phyloP scores from a whole-genome alignment of 2,113 vertebrate species.

The Hippocampus abdominalis region DNA sequence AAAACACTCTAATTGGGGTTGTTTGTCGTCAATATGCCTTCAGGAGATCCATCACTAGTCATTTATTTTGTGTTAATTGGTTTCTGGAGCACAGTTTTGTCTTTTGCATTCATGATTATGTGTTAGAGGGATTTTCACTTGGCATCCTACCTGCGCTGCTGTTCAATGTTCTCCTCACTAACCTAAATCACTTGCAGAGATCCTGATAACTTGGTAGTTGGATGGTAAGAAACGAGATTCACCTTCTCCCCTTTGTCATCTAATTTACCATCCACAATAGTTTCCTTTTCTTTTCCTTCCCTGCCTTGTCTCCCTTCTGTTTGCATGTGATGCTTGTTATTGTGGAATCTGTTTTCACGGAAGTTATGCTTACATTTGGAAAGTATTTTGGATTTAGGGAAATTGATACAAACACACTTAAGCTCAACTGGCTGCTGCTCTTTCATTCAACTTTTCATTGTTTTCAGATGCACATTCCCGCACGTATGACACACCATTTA shows the following conservation, averaged over 20 bases:
- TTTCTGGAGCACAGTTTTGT: no score
- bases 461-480: neutral
- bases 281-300: neutral
- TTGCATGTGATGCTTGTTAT: slow-evolving; percentile 52
- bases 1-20: no score
- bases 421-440: neutral
- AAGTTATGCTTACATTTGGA: neutral
- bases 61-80: no score
- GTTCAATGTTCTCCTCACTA: slow-evolving; percentile 33
- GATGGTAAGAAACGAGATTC: slow-evolving; percentile 64
- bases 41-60: no score
- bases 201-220: slow-evolving; percentile 43
- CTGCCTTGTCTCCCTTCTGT: neutral
- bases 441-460: neutral
- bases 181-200: slow-evolving; percentile 27
- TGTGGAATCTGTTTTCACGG: neutral
- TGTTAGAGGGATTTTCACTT: no score
- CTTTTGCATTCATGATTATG: no score
- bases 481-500: no score
- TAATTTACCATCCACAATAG: slow-evolving; percentile 3
- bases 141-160: no score
- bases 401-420: no score
- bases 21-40: no score
- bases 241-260: slow-evolving; percentile 12
- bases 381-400: neutral